phyloP scores from a whole-genome alignment of 2,888 invertebrate genomes.

The Drosophila barbarae region DNA sequence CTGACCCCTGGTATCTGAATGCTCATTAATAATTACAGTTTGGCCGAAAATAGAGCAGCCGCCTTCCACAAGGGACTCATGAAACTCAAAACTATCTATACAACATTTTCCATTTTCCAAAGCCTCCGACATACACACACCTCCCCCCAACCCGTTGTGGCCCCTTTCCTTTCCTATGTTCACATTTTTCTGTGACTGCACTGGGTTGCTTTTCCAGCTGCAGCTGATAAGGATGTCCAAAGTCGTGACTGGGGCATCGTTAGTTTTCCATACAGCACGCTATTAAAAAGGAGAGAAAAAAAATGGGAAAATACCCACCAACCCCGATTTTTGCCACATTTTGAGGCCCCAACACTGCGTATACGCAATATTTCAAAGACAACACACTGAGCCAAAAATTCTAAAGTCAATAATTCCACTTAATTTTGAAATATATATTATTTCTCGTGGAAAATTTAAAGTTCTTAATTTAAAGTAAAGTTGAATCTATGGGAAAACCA shows the following conservation, averaged over 20 bases:
- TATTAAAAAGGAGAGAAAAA: not conserved
- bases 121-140: not conserved
- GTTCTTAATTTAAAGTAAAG: not conserved
- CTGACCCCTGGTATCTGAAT: constrained; percentile 1
- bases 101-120: constrained; percentile 8
- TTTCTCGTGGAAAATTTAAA: not conserved
- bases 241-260: constrained; percentile 41
- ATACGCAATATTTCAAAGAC: constrained; percentile 66
- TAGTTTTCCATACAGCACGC: constrained; percentile 33
- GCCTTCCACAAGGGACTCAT: constrained; percentile 18
- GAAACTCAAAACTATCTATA: constrained; percentile 24
- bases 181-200: constrained; percentile 7
- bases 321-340: constrained; percentile 2
- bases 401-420: too few species aligned
- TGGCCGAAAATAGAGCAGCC: constrained; percentile 8
- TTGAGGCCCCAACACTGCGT: constrained; percentile 51
- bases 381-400: not conserved
- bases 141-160: too few species aligned
- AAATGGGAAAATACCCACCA: not conserved
- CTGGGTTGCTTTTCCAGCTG: constrained; percentile 22
- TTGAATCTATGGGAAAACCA: too few species aligned
- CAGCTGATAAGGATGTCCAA: constrained; percentile 35
- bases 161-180: not conserved
- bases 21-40: constrained; percentile 25
- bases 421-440: not conserved